A percentile compares a stretch with the other conserved stretches of the same genome.
Conservation (phyloP, 2,888 invertebrate species). For the Drosophila testacea region DNA sequence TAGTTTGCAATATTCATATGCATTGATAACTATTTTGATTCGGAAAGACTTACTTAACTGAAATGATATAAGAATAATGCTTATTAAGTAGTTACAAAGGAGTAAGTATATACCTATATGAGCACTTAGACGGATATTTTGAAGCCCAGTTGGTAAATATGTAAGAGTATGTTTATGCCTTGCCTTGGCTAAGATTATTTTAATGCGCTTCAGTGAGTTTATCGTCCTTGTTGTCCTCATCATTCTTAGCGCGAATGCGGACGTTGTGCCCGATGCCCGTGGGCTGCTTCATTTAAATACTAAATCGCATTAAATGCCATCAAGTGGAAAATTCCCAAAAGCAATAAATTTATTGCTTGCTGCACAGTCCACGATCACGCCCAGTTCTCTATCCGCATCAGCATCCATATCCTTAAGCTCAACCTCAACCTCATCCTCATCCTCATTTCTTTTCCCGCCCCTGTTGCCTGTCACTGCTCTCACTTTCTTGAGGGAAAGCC, state of each 20-base stretch:
- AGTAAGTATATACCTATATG: not conserved
- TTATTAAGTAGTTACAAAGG: slow-evolving; percentile 26
- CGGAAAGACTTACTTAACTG: slow-evolving; percentile 4
- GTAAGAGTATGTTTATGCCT: slow-evolving; percentile 19
- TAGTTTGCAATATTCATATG: not conserved
- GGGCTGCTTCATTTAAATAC: slow-evolving; percentile 78
- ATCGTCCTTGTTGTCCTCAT: slow-evolving; percentile 69
- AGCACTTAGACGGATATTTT: slow-evolving; percentile 31
- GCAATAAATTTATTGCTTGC: slow-evolving; percentile 76
- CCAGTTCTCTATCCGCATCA: slow-evolving; percentile 23
- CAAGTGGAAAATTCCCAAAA: slow-evolving; percentile 81
- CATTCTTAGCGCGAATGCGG: slow-evolving; percentile 23
- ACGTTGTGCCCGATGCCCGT: slow-evolving; percentile 27
- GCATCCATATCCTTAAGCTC: not conserved
- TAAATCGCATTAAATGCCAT: slow-evolving; percentile 81
- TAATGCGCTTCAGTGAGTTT: slow-evolving; percentile 70
- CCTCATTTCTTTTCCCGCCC: not conserved
- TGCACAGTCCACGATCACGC: slow-evolving; percentile 61
- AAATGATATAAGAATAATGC: slow-evolving; percentile 26
- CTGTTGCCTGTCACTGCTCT: slow-evolving; percentile 43
- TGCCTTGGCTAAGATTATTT: slow-evolving; percentile 70
- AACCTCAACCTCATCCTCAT: slow-evolving; percentile 11
- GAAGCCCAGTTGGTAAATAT: slow-evolving; percentile 45
- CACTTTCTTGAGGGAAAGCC: slow-evolving; percentile 58
- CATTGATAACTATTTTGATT: slow-evolving; percentile 31